Base-by-base conservation (phyloP, 2,113 vertebrate genomes). In the Nerophis ophidion region DNA sequence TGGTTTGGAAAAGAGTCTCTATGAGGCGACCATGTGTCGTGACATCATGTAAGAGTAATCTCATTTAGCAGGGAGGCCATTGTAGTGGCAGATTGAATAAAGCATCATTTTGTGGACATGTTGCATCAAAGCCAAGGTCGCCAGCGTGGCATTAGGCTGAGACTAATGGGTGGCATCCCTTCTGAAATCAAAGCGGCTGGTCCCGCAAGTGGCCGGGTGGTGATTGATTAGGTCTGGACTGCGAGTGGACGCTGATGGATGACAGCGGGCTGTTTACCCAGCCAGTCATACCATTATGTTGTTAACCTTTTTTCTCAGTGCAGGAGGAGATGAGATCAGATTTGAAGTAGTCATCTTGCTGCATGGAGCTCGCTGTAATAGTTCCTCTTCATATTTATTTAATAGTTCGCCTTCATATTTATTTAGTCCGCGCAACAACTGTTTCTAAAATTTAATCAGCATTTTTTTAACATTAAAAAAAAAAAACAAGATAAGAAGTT, bases 241-340 rank as follows among this genome's bases (percentile, higher is more conserved):
- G 48, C 35, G 54, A 69, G 80, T 72, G 75, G 69, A 74, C 48
- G 38, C 69, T 84, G 84, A 88, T 84, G 70, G 61, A 84, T 77
- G 80, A 63, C 47, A 53, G 67, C 3, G 35, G 36, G 57, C 16
- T 15, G 26, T 61, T 65, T 55, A 67, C 45, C 51, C 42, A 44
- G 45, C 48, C 53, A 48, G 68, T 76, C 47, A 70, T 62, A 56
- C 48, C 60, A 79, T 82, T 72, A 69, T 59, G 48, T 48, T 58
- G 35, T 65, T 53, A 52, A 64, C 53, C 61, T 69, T 76, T 76
- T 11, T 26, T 55, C 55, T 82, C 12, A 38, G 17, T 38, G 1
- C 51, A 38, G 44, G 46, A 38, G 57, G 42, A 52, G 52, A 46
- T 52, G 26, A 5, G 15, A 45, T 55, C 45, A 9, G 48, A 55